phyloP scores from a whole-genome alignment of 23 tunicate genomes.

The Halocynthia roretzi region DNA sequence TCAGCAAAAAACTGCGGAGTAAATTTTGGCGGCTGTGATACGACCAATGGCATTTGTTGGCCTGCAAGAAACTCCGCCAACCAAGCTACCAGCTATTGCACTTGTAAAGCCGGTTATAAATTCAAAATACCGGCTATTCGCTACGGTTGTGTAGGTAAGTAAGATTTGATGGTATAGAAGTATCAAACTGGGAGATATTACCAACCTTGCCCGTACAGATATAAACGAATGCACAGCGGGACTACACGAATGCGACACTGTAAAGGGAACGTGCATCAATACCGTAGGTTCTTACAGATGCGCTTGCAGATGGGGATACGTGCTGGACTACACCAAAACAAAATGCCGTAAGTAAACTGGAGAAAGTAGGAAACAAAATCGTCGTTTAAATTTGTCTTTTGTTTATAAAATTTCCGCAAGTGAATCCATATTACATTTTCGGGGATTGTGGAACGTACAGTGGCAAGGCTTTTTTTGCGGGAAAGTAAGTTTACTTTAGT shows the following conservation, averaged over 20 bases:
- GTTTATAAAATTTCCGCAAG: too few species aligned
- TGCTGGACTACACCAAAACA: slow-evolving; percentile 14
- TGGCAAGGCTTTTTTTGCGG: too few species aligned
- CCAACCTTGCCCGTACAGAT: background rate
- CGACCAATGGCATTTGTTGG: slow-evolving; percentile 1
- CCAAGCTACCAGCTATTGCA: background rate
- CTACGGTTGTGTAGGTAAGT: slow-evolving; percentile 7
- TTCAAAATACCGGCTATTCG: slow-evolving; percentile 5
- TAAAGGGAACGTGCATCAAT: slow-evolving; percentile 9
- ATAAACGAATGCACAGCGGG: slow-evolving; percentile 12
- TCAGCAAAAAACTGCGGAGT: background rate
- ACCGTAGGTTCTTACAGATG: slow-evolving; percentile 19
- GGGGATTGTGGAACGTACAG: too few species aligned
- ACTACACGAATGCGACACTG: slow-evolving; percentile 15
- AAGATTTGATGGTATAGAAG: too few species aligned
- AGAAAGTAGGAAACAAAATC: too few species aligned
- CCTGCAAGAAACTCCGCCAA: background rate
- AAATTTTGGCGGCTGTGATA: slow-evolving; percentile 24
- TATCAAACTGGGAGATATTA: too few species aligned
- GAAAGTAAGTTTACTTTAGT: too few species aligned
- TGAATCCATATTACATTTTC: too few species aligned
- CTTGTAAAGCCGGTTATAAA: slow-evolving; percentile 22
- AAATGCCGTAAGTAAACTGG: slow-evolving; percentile 16
- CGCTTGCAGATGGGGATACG: slow-evolving; percentile 9
- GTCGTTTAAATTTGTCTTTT: too few species aligned